Base-by-base conservation (phyloP, 2,113 vertebrate genomes). In the Sceloporus undulatus region DNA sequence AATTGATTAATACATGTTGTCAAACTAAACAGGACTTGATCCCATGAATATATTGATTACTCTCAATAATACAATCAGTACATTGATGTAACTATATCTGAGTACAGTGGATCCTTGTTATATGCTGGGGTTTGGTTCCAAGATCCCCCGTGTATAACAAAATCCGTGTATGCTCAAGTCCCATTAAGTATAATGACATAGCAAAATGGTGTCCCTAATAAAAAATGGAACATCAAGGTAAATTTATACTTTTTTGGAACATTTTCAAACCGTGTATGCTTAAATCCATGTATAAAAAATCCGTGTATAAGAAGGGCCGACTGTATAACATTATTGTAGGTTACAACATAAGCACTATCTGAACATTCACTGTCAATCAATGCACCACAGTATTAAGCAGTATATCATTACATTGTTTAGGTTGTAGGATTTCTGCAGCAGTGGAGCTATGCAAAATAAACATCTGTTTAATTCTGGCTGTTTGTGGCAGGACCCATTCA, bases 401-500 rank as follows among this genome's bases (percentile, higher is more conserved):
- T 23, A 88, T 9, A 14, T 78, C n/a, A 2, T 29, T 18, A 2
- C 0, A 29, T 56, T 74, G 75, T 73, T 23, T 48, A 79, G 1
- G 29, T 71, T 87, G 59, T 77, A 2, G 0, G 52, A 13, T 19
- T 56, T 0, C 4, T 0, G 38, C 16, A 84, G 29, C 6, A 87
- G 70, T 56, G 23, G 23, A 87, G 27, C 40, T 48, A 8, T n/a
- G 40, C 59, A 29, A 68, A 85, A 68, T 42, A 0, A 2, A 40
- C 18, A 0, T 2, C 73, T 21, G 62, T 29, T 18, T 54, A 21
- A 59, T 73, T 59, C 71, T 16, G 71, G 0, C 59, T 86, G 11
- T 13, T 77, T 70, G 77, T 88, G 78, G 68, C 77, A 89, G 48
- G 13, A 29, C 78, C 13, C 42, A 66, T 81, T 89, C 29, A 59